phyloP scores from a whole-genome alignment of 2,888 invertebrate genomes.

The Rhimphoctona megacephalus region DNA sequence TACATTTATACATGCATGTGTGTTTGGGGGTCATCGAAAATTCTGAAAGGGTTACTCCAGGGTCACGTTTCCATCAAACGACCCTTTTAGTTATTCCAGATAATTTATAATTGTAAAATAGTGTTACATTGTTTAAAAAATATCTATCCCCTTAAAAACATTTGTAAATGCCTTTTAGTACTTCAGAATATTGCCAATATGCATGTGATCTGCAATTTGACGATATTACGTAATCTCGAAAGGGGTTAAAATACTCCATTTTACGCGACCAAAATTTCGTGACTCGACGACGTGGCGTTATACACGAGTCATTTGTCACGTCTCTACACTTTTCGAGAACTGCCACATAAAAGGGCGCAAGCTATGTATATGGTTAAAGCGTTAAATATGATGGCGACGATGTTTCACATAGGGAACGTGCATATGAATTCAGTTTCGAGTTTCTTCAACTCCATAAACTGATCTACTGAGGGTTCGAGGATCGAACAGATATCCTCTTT shows the following conservation, averaged over 20 bases:
- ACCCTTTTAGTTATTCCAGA: not conserved
- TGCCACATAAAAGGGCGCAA: not conserved
- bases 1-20: slow-evolving; percentile 23
- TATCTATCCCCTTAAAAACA: not conserved
- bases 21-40: not conserved
- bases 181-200: not conserved
- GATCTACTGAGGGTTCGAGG: slow-evolving; percentile 3
- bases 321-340: not conserved
- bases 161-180: not conserved
- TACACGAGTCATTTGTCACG: slow-evolving; percentile 1
- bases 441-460: slow-evolving; percentile 36
- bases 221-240: not conserved
- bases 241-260: not conserved
- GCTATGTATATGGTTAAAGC: not conserved
- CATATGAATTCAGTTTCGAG: not conserved
- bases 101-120: not conserved
- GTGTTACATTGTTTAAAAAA: not conserved
- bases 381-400: not conserved
- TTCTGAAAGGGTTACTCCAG: not conserved
- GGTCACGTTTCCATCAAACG: not conserved
- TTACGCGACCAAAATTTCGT: not conserved
- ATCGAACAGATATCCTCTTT: slow-evolving; percentile 62
- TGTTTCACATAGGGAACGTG: not conserved
- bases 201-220: not conserved
- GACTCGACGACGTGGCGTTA: not conserved